Conservation (phyloP, 64 coral and sea anemone species). For the Montipora sp. region DNA sequence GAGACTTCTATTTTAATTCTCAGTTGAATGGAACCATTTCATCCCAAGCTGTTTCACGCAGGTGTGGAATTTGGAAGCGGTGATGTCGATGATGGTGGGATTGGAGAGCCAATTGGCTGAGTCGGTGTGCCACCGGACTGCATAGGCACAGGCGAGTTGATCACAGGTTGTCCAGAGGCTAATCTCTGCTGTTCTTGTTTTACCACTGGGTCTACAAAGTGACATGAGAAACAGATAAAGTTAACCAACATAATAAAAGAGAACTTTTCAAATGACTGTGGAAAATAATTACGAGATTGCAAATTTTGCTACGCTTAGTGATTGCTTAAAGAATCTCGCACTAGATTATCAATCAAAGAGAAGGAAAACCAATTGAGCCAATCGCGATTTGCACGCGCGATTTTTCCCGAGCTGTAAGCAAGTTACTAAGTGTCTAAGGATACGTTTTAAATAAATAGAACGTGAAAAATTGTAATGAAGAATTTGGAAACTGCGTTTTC, state of each 20-base stretch:
- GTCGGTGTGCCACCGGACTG: constrained; percentile 61
- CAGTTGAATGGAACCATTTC: neutral
- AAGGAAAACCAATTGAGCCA: too few relatives aligned
- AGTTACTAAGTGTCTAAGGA: too few relatives aligned
- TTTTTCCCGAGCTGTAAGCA: too few relatives aligned
- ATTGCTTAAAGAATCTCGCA: too few relatives aligned
- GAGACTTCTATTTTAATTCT: neutral
- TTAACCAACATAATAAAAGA: neutral
- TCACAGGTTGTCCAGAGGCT: constrained; percentile 63
- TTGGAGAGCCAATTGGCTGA: constrained; percentile 82
- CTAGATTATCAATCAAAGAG: too few relatives aligned
- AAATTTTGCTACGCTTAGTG: too few relatives aligned
- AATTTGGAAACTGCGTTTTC: too few relatives aligned
- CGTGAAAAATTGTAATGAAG: too few relatives aligned
- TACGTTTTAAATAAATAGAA: too few relatives aligned
- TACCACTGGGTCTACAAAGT: constrained; percentile 88
- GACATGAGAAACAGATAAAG: neutral
- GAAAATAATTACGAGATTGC: too few relatives aligned
- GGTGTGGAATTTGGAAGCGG: constrained; percentile 92
- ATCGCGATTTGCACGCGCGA: too few relatives aligned
- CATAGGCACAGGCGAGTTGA: constrained; percentile 75
- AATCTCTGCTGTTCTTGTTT: constrained; percentile 88
- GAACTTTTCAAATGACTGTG: too few relatives aligned
- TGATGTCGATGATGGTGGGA: constrained; percentile 66
- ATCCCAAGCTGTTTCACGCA: constrained; percentile 48